Evolutionary conservation across 2,888 invertebrate genomes (phyloP).

Genomic region (Melieria picta): DNA sequence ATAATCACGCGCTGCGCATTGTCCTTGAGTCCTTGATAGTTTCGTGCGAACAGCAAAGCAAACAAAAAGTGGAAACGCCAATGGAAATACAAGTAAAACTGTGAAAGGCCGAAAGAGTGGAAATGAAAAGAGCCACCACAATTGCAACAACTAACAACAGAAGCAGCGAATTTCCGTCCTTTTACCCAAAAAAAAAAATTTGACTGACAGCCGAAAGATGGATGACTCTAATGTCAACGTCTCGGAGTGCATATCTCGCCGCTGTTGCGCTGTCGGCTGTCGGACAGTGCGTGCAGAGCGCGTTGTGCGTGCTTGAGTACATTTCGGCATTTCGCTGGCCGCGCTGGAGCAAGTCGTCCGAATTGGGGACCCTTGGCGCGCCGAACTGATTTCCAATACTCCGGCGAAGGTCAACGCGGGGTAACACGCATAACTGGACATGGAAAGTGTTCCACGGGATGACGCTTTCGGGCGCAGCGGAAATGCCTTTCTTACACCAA

Average conservation of each 20-base stretch:
- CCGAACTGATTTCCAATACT: not conserved
- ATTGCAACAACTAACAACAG: constrained; percentile 5
- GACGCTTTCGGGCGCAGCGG: not conserved
- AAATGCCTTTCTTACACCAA: not conserved
- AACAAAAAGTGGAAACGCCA: not conserved
- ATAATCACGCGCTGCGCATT: constrained; percentile 20
- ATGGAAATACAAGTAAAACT: not conserved
- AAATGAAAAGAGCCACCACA: not conserved
- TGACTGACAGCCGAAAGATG: constrained; percentile 56
- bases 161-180: constrained; percentile 31
- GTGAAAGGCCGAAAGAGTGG: constrained; percentile 1
- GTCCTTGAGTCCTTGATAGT: constrained; percentile 23
- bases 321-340: not conserved
- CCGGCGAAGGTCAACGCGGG: not conserved
- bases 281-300: not conserved
- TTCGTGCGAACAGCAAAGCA: constrained; percentile 8
- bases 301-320: not conserved
- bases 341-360: too few species aligned
- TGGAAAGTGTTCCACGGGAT: not conserved
- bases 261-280: not conserved
- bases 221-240: constrained; percentile 51
- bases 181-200: constrained; percentile 37
- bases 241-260: constrained; percentile 41
- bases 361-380: too few species aligned
- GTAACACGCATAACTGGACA: not conserved